Evolutionary conservation across 2,888 invertebrate genomes (phyloP), one percentile per base, ranked within the genome.

Genomic region (Ferdinandea cuprea): DNA sequence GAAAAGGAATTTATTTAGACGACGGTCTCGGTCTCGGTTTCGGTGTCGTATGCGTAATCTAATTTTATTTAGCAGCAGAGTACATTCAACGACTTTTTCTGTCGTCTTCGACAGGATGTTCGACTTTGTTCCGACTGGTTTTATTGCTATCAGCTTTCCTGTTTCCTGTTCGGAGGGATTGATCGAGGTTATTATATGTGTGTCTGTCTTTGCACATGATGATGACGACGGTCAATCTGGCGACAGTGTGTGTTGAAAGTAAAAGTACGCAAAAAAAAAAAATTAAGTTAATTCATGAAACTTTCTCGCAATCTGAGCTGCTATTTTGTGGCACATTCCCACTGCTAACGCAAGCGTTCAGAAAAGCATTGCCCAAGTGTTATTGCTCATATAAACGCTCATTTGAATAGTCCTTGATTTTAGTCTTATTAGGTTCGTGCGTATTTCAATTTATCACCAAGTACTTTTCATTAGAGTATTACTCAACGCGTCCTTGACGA

Each of bases 41-140:
- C 65, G 74, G 58, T 32, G 76, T 65, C 81, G 81, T 81, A 81
- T 81, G 68, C 66, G 81, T 81, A 77, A 77, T 52, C 46, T 65
- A 69, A 74, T 69, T 65, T 50, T 72, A 59, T 66, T 77, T 76
- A 19, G 46, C 65, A 54, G n/a, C 15, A 58, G n/a, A 48, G 13
- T n/a, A 48, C 7, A 44, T 44, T 44, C 19, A 11, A 4, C 32
- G n/a, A n/a, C n/a, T n/a, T n/a, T n/a, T n/a, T n/a, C 15, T 28
- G 35, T 35, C 3, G n/a, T 63, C 37, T 58, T 71, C 54, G 54
- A 28, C 32, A 72, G 72, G 72, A 63, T 65, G 15, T 56, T 54
- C 37, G 54, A 44, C 28, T 44, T 5, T 35, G 59, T 68, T 54
- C 37, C 56, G 40, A 37, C 11, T 46, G 37, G 17, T 66, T 25